Percentiles rank a stretch among this genome's conserved stretches.
These are phyloP conservation scores for Sceliomorpha sp. DNA, from an alignment of 2,888 invertebrate genomes.

Conservation along the genomic window DNA sequence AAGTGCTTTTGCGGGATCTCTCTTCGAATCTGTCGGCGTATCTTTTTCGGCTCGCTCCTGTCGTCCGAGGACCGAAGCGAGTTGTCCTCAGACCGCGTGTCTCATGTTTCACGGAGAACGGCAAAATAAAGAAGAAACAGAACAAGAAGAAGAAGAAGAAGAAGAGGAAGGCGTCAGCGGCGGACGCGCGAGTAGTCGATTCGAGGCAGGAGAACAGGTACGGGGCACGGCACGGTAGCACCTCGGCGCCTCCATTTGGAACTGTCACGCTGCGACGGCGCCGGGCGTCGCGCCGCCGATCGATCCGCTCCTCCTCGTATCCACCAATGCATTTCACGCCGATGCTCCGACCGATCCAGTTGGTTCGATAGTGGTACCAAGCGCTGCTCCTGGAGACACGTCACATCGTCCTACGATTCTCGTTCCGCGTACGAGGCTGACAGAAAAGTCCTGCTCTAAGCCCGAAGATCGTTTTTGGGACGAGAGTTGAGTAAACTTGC, in stretches of 20 bases:
- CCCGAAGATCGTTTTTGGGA: too few species aligned
- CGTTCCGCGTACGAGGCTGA: too few species aligned
- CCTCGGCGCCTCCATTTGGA: slow-evolving; percentile 54
- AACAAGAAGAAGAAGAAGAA: slow-evolving; percentile 21
- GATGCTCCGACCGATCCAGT: slow-evolving; percentile 37
- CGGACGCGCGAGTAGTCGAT: slow-evolving; percentile 33
- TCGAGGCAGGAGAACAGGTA: slow-evolving; percentile 39
- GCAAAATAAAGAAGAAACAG: slow-evolving; percentile 11
- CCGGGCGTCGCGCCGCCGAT: slow-evolving; percentile 52
- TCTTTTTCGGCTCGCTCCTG: slow-evolving; percentile 10
- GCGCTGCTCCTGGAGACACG: slow-evolving; percentile 1
- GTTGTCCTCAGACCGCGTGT: neutral
- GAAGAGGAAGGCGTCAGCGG: too few species aligned
- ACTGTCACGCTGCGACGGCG: slow-evolving; percentile 55
- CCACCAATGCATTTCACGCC: slow-evolving; percentile 35
- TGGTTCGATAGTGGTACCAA: slow-evolving; percentile 34
- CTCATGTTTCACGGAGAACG: slow-evolving; percentile 21
- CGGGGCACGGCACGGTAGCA: slow-evolving; percentile 42
- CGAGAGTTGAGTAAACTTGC: too few species aligned
- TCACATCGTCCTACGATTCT: too few species aligned
- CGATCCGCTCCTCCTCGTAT: slow-evolving; percentile 46
- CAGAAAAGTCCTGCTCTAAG: too few species aligned
- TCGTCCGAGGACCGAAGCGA: slow-evolving; percentile 3
- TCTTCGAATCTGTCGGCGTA: slow-evolving; percentile 6
- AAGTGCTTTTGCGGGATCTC: slow-evolving; percentile 5